Evolutionary conservation across 2,888 invertebrate species (phyloP).

Genomic region (Zele albiditarsus): DNA sequence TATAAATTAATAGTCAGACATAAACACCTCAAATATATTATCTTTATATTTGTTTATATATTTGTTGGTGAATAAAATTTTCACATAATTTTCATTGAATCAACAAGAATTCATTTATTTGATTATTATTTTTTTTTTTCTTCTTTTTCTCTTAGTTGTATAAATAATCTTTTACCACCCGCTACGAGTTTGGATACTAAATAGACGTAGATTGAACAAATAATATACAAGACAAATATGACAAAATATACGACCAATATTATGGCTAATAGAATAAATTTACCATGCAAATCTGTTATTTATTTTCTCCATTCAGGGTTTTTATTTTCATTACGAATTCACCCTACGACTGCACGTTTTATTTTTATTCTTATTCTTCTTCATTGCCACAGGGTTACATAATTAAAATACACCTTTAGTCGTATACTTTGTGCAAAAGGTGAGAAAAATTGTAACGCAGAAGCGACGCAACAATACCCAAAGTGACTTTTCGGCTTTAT

Average conservation of each 20-base stretch:
- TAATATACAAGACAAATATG: background rate
- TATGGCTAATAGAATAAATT: background rate
- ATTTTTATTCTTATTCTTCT: too few species aligned
- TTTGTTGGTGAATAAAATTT: slow-evolving; percentile 8
- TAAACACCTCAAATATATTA: background rate
- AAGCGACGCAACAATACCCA: too few species aligned
- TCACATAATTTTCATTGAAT: slow-evolving; percentile 9
- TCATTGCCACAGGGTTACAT: too few species aligned
- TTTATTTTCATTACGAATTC: background rate
- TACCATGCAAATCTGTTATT: background rate
- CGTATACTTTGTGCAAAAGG: too few species aligned
- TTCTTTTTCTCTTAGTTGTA: background rate
- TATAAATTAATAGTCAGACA: background rate
- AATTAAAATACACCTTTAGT: too few species aligned
- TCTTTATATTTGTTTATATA: background rate
- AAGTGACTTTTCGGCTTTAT: slow-evolving; percentile 7
- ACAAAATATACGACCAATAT: background rate
- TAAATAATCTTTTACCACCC: background rate
- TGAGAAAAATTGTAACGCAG: too few species aligned
- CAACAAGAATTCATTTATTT: background rate
- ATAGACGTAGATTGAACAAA: background rate
- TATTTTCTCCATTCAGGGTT: background rate
- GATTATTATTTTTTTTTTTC: background rate
- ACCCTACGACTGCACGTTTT: too few species aligned
- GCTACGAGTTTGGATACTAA: background rate